Evolutionary conservation across 2,888 invertebrate species (phyloP), one percentile per base, ranked within the genome.

Genomic region (Cybosia mesomella): DNA sequence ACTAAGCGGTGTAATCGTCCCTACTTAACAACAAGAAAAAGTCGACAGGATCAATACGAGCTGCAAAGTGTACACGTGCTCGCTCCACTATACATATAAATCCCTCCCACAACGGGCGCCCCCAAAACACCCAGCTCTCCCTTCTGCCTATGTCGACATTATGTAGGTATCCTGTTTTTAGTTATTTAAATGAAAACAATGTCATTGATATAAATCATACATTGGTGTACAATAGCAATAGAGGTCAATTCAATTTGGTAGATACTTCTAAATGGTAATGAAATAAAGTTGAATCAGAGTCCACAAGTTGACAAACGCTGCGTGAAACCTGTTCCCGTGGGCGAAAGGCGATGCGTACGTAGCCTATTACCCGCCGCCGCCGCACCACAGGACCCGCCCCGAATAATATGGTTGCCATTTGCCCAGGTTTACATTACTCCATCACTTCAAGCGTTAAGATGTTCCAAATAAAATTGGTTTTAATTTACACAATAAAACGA

Each of bases 31-130:
- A 88, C 85, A 89, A 87, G 85, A 86, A 81, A 81, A 79, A 79
- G 72, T 74, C 75, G 80, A 76, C 77, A 74, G 92, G 92, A 94
- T 94, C 94, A 94, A 94, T 94, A 94, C 93, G 87, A 67, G 91
- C 93, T 93, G 93, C 94, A 94, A 94, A 94, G 93, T 93, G 91
- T 93, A 94, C 93, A 94, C 94, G 93, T 94, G 93, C 93, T 94
- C 94, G 91, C 91, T 92, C 92, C 92, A 94, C 94, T 94, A 93
- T 83, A 85, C 83, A 85, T 92, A 93, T 92, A 94, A 92, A 93
- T 91, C 91, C 92, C 92, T 89, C 92, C 90, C 88, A 87, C 91
- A 90, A 86, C 88, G 87, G 87, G 87, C 89, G 87, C 91, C 92
- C 92, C 90, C 89, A 86, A 87, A 91, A 90, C 49, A 90, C 93